A percentile compares a stretch with the other conserved stretches of the same genome.
Conservation (phyloP, 2,888 invertebrate species). For the Temnothorax ravouxi region DNA sequence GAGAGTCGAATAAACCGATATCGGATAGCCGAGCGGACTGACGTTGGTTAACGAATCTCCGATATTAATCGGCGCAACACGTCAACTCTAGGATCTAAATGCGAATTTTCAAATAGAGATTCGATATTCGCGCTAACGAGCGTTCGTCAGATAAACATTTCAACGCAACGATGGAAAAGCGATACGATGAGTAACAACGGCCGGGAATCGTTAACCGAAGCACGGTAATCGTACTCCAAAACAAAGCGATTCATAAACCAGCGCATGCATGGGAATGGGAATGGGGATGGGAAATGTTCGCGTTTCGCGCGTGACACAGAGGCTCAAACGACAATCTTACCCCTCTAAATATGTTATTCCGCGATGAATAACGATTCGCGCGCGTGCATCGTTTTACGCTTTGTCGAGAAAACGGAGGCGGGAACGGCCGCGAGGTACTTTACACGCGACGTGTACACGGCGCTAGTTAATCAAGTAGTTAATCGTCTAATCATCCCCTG, state of each 20-base stretch:
- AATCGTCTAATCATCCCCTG: conserved; percentile 18
- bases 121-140: conserved; percentile 53
- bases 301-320: neutral
- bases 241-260: conserved; percentile 16
- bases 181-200: conserved; percentile 41
- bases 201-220: conserved; percentile 28
- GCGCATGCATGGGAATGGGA: neutral
- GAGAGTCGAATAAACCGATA: conserved; percentile 6
- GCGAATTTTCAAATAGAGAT: conserved; percentile 40
- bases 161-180: conserved; percentile 48
- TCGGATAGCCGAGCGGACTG: conserved; percentile 14
- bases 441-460: conserved; percentile 19
- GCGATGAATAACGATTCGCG: conserved; percentile 15
- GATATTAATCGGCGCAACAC: conserved; percentile 35
- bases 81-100: conserved; percentile 31
- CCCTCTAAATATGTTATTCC: conserved; percentile 24
- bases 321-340: neutral
- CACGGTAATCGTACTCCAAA: conserved; percentile 34
- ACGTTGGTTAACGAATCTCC: conserved; percentile 33
- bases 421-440: conserved; percentile 16
- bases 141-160: conserved; percentile 49
- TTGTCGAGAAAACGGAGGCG: neutral
- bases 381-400: conserved; percentile 22
- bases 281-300: neutral
- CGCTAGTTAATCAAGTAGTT: neutral